Evolutionary conservation across 2,113 vertebrate genomes (phyloP).

Genomic region (Edolisoma coerulescens): DNA sequence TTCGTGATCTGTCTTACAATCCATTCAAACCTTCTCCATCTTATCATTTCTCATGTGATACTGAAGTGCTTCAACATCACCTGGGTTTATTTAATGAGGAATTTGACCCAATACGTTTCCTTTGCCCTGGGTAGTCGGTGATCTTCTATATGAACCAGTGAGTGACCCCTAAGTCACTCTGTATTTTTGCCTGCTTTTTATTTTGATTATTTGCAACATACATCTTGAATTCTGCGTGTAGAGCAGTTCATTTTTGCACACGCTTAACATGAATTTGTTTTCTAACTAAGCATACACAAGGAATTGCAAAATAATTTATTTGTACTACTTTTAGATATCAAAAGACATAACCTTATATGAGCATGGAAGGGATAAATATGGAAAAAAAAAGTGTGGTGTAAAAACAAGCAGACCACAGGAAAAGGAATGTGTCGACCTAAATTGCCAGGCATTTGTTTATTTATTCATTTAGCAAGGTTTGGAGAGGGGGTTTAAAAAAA

Average conservation of each 20-base stretch:
- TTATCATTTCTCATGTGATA: background rate
- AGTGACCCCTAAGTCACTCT: background rate
- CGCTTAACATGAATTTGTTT: background rate
- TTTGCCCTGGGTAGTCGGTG: background rate
- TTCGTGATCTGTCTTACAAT: background rate
- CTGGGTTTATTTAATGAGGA: background rate
- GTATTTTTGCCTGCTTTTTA: background rate
- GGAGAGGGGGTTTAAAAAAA: background rate
- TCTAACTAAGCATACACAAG: background rate
- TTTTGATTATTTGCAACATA: background rate
- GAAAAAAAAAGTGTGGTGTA: background rate
- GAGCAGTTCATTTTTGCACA: background rate
- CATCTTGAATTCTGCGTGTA: background rate
- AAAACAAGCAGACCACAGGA: background rate
- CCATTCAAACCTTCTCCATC: background rate
- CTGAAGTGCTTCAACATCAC: background rate
- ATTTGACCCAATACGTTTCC: background rate
- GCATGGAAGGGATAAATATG: background rate
- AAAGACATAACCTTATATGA: background rate
- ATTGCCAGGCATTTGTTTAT: background rate
- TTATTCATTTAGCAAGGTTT: constrained; percentile 22
- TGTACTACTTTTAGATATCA: background rate
- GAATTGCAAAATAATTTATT: background rate
- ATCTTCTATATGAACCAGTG: background rate
- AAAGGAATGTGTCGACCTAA: background rate